Conservation (phyloP, 2,888 invertebrate species). For the Cantharis rufa region DNA sequence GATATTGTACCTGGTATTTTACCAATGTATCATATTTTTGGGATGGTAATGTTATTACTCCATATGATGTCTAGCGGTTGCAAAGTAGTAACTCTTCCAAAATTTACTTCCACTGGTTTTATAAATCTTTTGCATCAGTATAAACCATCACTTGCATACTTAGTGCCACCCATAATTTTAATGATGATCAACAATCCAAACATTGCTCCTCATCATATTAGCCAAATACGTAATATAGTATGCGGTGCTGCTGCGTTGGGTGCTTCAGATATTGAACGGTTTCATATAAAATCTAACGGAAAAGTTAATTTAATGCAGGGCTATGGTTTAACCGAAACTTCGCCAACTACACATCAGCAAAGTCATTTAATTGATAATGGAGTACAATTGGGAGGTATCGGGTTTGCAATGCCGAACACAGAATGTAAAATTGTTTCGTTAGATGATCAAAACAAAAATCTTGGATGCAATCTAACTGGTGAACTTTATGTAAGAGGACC, state of each 20-base stretch:
- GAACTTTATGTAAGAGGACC: slow-evolving; percentile 76
- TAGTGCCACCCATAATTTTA: slow-evolving; percentile 60
- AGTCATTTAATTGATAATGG: slow-evolving; percentile 33
- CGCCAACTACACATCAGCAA: slow-evolving; percentile 59
- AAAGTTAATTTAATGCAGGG: slow-evolving; percentile 44
- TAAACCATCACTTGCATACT: slow-evolving; percentile 46
- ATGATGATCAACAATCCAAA: slow-evolving; percentile 45
- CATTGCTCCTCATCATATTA: slow-evolving; percentile 55
- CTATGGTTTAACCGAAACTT: slow-evolving; percentile 74
- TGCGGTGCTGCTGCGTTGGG: slow-evolving; percentile 60
- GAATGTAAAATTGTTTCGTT: slow-evolving; percentile 65
- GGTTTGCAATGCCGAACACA: slow-evolving; percentile 65
- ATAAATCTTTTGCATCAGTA: slow-evolving; percentile 33
- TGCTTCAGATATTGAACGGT: slow-evolving; percentile 44
- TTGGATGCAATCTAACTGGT: slow-evolving; percentile 58
- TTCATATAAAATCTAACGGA: slow-evolving; percentile 39
- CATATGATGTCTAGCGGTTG: slow-evolving; percentile 53
- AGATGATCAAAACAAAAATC: slow-evolving; percentile 35
- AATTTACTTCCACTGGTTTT: slow-evolving; percentile 34
- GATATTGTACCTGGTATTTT: slow-evolving; percentile 50
- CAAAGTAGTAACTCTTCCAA: slow-evolving; percentile 54
- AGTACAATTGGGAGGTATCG: slow-evolving; percentile 54
- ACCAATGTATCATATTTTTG: slow-evolving; percentile 62
- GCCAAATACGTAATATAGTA: slow-evolving; percentile 52
- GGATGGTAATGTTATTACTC: slow-evolving; percentile 54